Conservation (phyloP, 2,888 invertebrate genomes). For the Panopea generosa region DNA sequence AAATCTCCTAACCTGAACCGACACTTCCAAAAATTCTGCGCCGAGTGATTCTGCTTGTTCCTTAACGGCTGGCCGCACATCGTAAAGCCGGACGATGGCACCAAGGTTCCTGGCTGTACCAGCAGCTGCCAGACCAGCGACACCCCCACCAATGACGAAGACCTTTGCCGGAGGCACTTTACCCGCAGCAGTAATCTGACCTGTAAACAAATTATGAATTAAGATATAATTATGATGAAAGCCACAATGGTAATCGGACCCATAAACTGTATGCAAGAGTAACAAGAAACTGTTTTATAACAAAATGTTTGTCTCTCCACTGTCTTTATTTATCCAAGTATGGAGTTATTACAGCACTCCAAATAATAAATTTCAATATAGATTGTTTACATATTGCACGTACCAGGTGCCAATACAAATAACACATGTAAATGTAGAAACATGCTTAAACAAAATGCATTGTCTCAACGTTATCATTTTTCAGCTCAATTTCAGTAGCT, state of each 20-base stretch:
- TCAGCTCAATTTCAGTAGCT: too few relatives aligned
- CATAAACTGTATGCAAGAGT: slow-evolving; percentile 75
- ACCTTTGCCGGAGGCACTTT: slow-evolving; percentile 96
- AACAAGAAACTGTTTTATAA: too few relatives aligned
- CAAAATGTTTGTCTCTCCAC: too few relatives aligned
- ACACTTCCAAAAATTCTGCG: slow-evolving; percentile 93
- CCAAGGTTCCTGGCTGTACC: slow-evolving; percentile 95
- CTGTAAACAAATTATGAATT: slow-evolving; percentile 86
- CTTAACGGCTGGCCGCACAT: slow-evolving; percentile 90
- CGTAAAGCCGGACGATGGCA: slow-evolving; percentile 94
- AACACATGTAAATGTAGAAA: too few relatives aligned
- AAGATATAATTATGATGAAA: too few relatives aligned
- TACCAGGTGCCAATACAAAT: too few relatives aligned
- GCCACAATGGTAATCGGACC: slow-evolving; percentile 96
- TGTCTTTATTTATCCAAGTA: too few relatives aligned
- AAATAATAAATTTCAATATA: too few relatives aligned
- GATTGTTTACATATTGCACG: too few relatives aligned
- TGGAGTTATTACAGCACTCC: too few relatives aligned
- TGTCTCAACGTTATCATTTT: too few relatives aligned
- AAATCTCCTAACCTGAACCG: slow-evolving; percentile 89
- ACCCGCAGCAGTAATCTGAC: slow-evolving; percentile 95
- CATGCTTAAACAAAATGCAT: too few relatives aligned
- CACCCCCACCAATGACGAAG: slow-evolving; percentile 95
- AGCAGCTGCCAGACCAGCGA: slow-evolving; percentile 94
- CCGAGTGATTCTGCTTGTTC: slow-evolving; percentile 92